Conservation (phyloP, 1,140 invertebrate genomes). For the Adoxophyes honmai region DNA sequence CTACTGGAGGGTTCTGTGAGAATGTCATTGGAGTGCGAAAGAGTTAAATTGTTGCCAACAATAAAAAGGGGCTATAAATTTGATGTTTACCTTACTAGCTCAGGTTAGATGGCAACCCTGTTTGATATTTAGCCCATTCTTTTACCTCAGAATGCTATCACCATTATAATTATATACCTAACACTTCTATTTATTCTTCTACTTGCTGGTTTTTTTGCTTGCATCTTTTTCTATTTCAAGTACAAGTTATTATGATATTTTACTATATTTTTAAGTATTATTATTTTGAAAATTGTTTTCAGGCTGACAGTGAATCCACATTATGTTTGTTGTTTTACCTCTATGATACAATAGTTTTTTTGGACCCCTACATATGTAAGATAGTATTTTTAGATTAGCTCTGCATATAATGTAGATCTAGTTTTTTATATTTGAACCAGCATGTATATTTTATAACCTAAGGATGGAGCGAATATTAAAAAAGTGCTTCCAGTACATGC, state of each 20-base stretch:
- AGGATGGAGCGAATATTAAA: no score
- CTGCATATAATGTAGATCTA: no score
- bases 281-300: no score
- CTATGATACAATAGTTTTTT: background rate
- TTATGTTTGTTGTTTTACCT: conserved; percentile 20
- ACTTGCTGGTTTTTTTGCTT: no score
- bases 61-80: conserved; percentile 89
- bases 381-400: no score
- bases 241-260: conserved; percentile 62
- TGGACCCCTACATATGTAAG: no score
- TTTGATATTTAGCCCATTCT: conserved; percentile 13
- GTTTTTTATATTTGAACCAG: no score
- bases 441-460: no score
- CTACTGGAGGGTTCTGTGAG: conserved; percentile 85
- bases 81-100: conserved; percentile 91
- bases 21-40: conserved; percentile 83
- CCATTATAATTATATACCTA: conserved; percentile 18
- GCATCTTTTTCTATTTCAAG: no score
- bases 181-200: conserved; percentile 34
- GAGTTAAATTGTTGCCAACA: conserved; percentile 88
- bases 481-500: no score
- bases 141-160: conserved; percentile 15
- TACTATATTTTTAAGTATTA: no score
- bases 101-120: conserved; percentile 80
- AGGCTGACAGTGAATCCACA: conserved; percentile 32